Evolutionary conservation across 2,888 invertebrate genomes (phyloP), one percentile per base, ranked within the genome.

Genomic region (Drosophila anceps): DNA sequence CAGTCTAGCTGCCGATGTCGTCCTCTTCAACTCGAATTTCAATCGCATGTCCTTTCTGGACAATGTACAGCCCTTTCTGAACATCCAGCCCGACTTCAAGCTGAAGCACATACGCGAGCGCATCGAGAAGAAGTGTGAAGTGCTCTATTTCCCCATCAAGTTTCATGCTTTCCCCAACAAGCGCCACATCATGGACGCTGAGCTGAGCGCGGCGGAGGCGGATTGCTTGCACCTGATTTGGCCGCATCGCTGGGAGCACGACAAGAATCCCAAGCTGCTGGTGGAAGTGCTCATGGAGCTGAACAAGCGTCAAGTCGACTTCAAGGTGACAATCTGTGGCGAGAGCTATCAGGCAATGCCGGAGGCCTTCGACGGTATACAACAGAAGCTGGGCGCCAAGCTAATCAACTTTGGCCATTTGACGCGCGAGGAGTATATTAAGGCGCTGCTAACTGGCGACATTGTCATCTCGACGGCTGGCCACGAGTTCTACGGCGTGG

Each of bases 211-310:
- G 12, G 81, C 54, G 13, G 81, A 87, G 29, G 76, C 73, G 55
- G 88, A 88, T 59, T 84, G 80, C 73, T 81, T 96, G 50, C 95
- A 95, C 84, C 94, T 96, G 64, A 94, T 96, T 8, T 96, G 96
- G 96, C 95, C 96, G 0, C 96, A 96, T 92, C 93, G 96, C 84
- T 96, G 96, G 96, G 96, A 96, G 91, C 96, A 96, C 91, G 96
- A 96, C 90, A 96, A 96, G 92, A 95, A 95, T 88, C 96, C 96
- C 0, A 94, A 95, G 50, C 91, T 94, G 18, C 94, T 96, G 81
- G 95, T 96, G 69, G 91, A 94, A 39, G 94, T 94, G 1, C 81
- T 95, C 7, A 88, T 93, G 67, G 92, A 92, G 66, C 88, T 95
- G 31, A 93, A 94, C 58, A 93, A 94, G 50, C 92, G 94, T 13